Evolutionary conservation across 2,888 invertebrate genomes (phyloP).

Genomic region (Ophioninae sp.): DNA sequence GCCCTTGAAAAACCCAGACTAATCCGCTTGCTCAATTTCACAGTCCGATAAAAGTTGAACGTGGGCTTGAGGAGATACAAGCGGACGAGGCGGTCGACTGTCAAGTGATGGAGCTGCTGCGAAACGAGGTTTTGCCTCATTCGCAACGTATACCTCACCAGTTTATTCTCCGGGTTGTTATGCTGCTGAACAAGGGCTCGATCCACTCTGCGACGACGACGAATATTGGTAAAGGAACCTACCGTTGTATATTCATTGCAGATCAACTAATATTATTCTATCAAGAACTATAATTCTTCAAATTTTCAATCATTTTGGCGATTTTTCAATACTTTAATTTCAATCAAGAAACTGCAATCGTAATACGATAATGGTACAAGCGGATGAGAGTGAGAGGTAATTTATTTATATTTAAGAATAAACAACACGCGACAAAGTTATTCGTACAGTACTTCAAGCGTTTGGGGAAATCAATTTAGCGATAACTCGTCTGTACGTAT

Average conservation of each 20-base stretch:
- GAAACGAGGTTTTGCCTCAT: constrained; percentile 91
- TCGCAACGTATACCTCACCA: constrained; percentile 90
- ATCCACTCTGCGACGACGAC: constrained; percentile 89
- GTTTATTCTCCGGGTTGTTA: constrained; percentile 91
- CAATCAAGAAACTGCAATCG: too few species aligned
- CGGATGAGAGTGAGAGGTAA: too few species aligned
- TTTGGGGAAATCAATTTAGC: too few species aligned
- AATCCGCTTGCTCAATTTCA: constrained; percentile 1
- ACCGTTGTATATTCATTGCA: neutral
- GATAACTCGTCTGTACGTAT: neutral
- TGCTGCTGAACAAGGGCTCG: constrained; percentile 92
- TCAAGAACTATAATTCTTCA: too few species aligned
- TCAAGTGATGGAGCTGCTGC: constrained; percentile 90
- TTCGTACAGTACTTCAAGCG: too few species aligned
- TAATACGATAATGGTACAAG: too few species aligned
- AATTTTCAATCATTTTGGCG: too few species aligned
- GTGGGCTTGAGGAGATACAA: constrained; percentile 83
- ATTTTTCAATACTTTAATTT: too few species aligned
- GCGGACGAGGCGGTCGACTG: constrained; percentile 91
- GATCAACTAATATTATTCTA: too few species aligned
- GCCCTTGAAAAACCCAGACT: neutral
- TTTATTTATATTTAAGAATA: too few species aligned
- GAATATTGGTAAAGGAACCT: constrained; percentile 80
- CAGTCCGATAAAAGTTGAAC: constrained; percentile 82
- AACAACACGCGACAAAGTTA: too few species aligned